Base-by-base conservation (phyloP, 2,888 invertebrate genomes). In the Erynnis tages region DNA sequence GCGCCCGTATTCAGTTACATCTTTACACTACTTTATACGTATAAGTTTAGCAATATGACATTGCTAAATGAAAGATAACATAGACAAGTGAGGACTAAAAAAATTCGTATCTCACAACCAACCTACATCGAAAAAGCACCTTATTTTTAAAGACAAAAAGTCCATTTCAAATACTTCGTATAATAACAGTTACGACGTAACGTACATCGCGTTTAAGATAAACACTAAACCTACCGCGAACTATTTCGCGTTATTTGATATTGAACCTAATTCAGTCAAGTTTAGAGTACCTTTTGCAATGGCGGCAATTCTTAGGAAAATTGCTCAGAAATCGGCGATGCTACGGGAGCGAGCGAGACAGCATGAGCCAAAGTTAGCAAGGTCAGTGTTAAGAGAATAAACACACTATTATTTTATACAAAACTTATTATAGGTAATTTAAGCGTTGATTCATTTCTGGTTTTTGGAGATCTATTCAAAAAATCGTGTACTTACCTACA, bases 1-100 rank as follows among this genome's bases (percentile, higher is more conserved):
- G 49, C 49, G 40, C 40, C 30, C 3, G 2, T 23, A 11, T 8
- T 14, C 25, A 52, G 54, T 54, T 44, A 54, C 63, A 59, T 66
- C 65, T 64, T 57, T 61, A 43, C 56, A 68, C 69, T 69, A 69
- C 55, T 52, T 67, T 76, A 69, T 65, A 63, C 2, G 14, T 4
- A 14, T 14, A 64, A 62, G 78, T 74, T 80, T 80, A 80, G 80
- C 76, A 76, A 73, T 86, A 84, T 82, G 80, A 85, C 87, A 86
- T 80, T 82, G 82, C 82, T 82, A 82, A 79, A 83, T 73, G 71
- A 73, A 77, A 80, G 87, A 87, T 87, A 86, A 86, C 81, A 82
- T 67, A 73, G 63, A 67, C 65, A 61, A 65, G 57, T 67, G 55
- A 4, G 37, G 14, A 14, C 30, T 37, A 16, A 37, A 23, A 37